A percentile compares a stretch with the other conserved stretches of the same genome.
Evolutionary conservation across 2,797 vertebrate genomes (phyloP).

Genomic region (Mallotus villosus): DNA sequence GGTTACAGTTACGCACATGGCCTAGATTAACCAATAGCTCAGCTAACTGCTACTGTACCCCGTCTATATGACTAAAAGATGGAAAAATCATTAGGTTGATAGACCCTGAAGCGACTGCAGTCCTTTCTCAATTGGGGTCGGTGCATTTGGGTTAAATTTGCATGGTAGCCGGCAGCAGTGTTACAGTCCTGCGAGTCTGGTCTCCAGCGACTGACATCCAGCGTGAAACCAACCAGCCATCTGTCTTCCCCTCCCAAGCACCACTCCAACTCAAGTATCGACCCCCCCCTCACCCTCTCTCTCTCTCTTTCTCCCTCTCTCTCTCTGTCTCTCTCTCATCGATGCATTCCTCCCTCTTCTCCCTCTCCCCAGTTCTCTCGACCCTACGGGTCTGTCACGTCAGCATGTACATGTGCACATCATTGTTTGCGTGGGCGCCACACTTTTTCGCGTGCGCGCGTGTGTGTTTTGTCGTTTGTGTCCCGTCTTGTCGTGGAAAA

Average conservation of each 20-base stretch:
- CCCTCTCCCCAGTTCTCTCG: not conserved
- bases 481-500: slow-evolving; percentile 64
- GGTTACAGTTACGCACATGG: slow-evolving; percentile 44
- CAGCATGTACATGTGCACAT: slow-evolving; percentile 29
- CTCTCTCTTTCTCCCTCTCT: slow-evolving; percentile 19
- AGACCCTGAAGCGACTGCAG: not conserved
- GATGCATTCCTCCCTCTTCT: not conserved
- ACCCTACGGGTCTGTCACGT: slow-evolving; percentile 1
- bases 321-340: not conserved
- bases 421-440: slow-evolving; percentile 4
- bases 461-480: slow-evolving; percentile 29
- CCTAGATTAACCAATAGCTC: slow-evolving; percentile 17
- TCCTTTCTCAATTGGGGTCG: not conserved
- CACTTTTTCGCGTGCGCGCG: not conserved
- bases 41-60: no score
- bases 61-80: slow-evolving; percentile 12
- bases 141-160: not conserved
- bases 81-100: not conserved
- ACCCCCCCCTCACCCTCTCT: not conserved
- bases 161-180: not conserved
- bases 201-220: slow-evolving; percentile 18
- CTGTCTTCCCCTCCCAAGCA: no score
- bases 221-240: slow-evolving; percentile 39
- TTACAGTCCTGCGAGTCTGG: not conserved
- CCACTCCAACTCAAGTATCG: no score